Base-by-base conservation (phyloP, 2,113 vertebrate species). In the Phalacrocorax carbo region DNA sequence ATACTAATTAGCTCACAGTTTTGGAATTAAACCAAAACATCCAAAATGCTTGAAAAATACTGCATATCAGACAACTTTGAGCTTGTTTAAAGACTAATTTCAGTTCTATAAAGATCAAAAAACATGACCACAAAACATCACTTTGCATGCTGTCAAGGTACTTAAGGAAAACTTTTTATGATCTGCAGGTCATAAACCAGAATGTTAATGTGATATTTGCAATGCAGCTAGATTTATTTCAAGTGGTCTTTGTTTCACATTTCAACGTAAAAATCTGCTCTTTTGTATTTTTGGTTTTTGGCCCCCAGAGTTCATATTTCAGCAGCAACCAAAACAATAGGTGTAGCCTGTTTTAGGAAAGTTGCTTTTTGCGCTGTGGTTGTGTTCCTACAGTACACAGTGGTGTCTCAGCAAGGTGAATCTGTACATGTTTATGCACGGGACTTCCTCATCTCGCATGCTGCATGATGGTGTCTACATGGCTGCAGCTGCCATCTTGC, bases 1-100 rank as follows among this genome's bases (percentile, higher is more conserved):
- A 94, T 91, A 76, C 62, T 85, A 54, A 91, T 82, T 86, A 92
- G 46, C 51, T 88, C 49, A 85, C 42, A 76, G 29, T 70, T 82
- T 91, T 83, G 73, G 65, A 85, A 86, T 68, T 54, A 75, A 22
- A 91, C 49, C 66, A 90, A 88, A 94, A 86, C 68, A 26, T 72
- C 68, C 54, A 34, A 95, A 82, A 91, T 77, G 71, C 95, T 97
- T 98, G 93, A 94, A 94, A 96, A 91, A 44, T 80, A 90, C 61
- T 95, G 92, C 85, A 94, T 95, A 94, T 91, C 58, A 64, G 72
- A 61, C 60, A 89, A 89, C 32, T 70, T 87, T 70, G 72, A 84
- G 81, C 48, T 78, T 58, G 52, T 96, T 86, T 80, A 94, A 91
- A 88, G 96, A 86, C 60, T 40, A 78, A 90, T 94, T 95, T 96